A percentile compares a stretch with the other conserved stretches of the same genome.
These are phyloP conservation scores for Astyanax mexicanus DNA, from an alignment of 2,797 vertebrate genomes.

Conservation along the genomic window DNA sequence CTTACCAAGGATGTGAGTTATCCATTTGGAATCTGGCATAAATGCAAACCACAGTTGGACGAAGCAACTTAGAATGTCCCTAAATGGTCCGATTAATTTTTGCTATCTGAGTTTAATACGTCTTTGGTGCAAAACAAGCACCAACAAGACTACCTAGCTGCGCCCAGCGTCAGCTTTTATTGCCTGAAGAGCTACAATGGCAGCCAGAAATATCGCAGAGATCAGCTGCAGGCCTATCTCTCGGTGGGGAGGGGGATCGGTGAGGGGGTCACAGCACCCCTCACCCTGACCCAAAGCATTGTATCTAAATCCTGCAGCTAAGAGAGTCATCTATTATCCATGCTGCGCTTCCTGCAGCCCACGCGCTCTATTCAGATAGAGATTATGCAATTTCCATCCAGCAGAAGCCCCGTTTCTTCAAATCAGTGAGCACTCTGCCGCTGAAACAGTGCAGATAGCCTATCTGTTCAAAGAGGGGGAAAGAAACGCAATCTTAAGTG, in stretches of 20 bases:
- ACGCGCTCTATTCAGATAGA: conserved; percentile 53
- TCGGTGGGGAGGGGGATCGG: neutral
- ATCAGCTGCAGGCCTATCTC: conserved; percentile 16
- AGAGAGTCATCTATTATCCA: conserved; percentile 60
- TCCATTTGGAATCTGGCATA: no score
- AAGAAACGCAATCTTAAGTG: conserved; percentile 3
- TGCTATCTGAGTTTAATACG: no score
- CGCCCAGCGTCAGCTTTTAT: conserved; percentile 10
- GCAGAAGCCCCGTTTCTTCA: conserved; percentile 51
- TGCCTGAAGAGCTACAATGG: conserved; percentile 17
- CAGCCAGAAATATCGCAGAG: conserved; percentile 27
- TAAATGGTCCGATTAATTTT: no score
- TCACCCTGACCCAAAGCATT: conserved; percentile 49
- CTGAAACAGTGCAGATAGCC: conserved; percentile 37
- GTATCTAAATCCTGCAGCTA: conserved; percentile 56
- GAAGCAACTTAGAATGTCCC: no score
- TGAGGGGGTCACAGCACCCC: conserved; percentile 47
- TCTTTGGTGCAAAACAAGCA: neutral
- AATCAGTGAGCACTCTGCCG: conserved; percentile 34
- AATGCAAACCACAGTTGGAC: no score
- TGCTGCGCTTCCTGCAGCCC: conserved; percentile 51
- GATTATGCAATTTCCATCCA: conserved; percentile 59
- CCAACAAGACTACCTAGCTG: neutral
- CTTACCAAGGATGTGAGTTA: no score
- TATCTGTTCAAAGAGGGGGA: conserved; percentile 10